Evolutionary conservation across 2,797 vertebrate species (phyloP), one percentile per base, ranked within the genome.

Genomic region (Ciconia nigra): DNA sequence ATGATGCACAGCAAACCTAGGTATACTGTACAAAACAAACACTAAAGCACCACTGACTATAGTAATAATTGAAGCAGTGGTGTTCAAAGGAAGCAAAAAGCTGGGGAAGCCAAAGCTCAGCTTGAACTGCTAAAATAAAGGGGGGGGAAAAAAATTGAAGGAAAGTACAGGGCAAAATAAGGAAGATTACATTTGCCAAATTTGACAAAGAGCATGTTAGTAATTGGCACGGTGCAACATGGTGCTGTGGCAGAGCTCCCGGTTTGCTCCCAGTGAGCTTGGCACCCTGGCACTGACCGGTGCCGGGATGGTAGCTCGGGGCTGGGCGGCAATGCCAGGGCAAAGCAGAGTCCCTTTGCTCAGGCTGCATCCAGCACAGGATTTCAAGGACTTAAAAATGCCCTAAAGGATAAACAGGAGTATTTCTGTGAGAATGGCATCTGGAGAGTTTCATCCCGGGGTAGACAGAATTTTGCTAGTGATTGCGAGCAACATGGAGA

Each of bases 181-280:
- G 29, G 46, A 42, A 52, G 67, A 33, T 44, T 58, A 5, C 3
- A 2, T 58, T 70, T 51, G 24, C 21, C 4, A 6, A 67, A 47
- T 37, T 51, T 24, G 26, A 58, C 22, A 15, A 63, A 83, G 16
- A 18, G 10, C 4, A 3, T 26, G 11, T 67, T 37, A 31, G 21
- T 52, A 65, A 54, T 13, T 77, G 21, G 26, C 0, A 0, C 6
- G 5, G 66, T 31, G 13, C 15, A 2, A 15, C 2, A 26, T 0
- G 5, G 28, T 49, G 11, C 10, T 0, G 0, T 17, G 49, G 78
- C 51, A 88, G 66, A 77, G 22, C 39, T 83, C 20, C 49, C 0
- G 0, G 33, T 39, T 25, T 41, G 49, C 9, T n/a, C 25, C 42
- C 4, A 9, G 4, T n/a, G 54, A 37, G 14, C 22, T 28, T 28